Conservation (phyloP, 92 coral and sea anemone genomes). For the Paragorgia papillata region DNA sequence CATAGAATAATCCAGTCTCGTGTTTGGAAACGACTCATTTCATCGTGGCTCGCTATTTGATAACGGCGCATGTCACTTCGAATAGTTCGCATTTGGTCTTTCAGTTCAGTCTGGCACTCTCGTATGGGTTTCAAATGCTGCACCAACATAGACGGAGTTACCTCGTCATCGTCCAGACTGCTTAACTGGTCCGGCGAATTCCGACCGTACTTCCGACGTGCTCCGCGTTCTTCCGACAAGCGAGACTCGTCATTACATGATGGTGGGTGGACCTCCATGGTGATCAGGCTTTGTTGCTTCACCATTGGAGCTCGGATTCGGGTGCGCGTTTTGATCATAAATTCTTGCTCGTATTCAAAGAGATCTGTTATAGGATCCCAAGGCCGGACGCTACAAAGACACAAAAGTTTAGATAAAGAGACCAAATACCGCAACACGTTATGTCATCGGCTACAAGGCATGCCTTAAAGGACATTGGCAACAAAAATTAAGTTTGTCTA, state of each 20-base stretch:
- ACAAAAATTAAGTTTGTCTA: no score
- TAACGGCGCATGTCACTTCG: constrained; percentile 91
- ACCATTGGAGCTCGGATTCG: constrained; percentile 93
- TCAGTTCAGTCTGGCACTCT: constrained; percentile 84
- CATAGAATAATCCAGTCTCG: constrained; percentile 86
- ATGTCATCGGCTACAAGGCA: no score
- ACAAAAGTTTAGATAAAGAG: no score
- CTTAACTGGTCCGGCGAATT: constrained; percentile 82
- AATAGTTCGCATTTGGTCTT: constrained; percentile 90
- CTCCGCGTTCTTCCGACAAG: constrained; percentile 59
- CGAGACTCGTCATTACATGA: constrained; percentile 62
- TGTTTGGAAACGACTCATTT: constrained; percentile 75
- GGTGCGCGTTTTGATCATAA: constrained; percentile 79
- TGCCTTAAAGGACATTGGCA: no score
- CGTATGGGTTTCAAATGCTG: constrained; percentile 85
- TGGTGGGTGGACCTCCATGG: constrained; percentile 68
- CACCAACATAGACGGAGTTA: constrained; percentile 70
- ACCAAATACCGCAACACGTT: no score
- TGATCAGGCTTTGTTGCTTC: constrained; percentile 78
- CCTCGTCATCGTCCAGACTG: constrained; percentile 86
- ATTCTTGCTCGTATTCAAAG: constrained; percentile 76
- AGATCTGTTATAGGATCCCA: constrained; percentile 98
- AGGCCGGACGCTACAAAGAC: constrained; percentile 72
- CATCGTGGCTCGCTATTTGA: constrained; percentile 85
- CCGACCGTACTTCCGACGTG: constrained; percentile 72